phyloP scores from a whole-genome alignment of 2,797 vertebrate genomes.

The Hydrophis major region DNA sequence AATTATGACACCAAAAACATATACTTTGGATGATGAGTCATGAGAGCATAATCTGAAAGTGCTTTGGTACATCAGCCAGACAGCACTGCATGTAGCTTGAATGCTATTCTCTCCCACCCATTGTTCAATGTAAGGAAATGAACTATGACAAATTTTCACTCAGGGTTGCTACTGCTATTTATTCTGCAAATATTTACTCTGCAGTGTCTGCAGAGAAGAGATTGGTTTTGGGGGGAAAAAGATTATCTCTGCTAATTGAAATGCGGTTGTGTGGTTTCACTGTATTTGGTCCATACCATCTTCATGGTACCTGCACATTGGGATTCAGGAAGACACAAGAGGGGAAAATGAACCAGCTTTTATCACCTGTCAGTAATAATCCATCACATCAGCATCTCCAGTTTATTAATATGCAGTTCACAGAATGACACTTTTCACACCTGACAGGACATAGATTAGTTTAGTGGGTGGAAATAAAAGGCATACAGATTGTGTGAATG shows the following conservation, averaged over 20 bases:
- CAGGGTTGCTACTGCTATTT: background rate
- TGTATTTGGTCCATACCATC: background rate
- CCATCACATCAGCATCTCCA: slow-evolving; percentile 44
- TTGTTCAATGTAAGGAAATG: background rate
- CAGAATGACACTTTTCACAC: slow-evolving; percentile 55
- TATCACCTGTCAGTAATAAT: slow-evolving; percentile 51
- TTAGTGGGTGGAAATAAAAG: slow-evolving; percentile 43
- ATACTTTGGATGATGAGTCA: background rate
- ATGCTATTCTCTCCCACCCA: background rate
- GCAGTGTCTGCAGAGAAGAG: background rate
- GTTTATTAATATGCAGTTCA: slow-evolving; percentile 63
- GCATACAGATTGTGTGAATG: slow-evolving; percentile 29
- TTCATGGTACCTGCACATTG: slow-evolving; percentile 20
- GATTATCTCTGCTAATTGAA: slow-evolving; percentile 4
- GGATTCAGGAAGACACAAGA: background rate
- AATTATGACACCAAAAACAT: background rate
- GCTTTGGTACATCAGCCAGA: background rate
- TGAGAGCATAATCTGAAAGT: background rate
- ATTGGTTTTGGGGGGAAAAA: slow-evolving; percentile 13
- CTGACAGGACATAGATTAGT: slow-evolving; percentile 55
- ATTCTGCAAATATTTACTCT: background rate
- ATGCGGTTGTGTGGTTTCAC: background rate
- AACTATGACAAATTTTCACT: background rate
- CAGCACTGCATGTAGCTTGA: background rate
- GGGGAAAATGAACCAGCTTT: slow-evolving; percentile 31